Evolutionary conservation across 2,113 vertebrate species (phyloP).

Genomic region (Pelusios castaneus): DNA sequence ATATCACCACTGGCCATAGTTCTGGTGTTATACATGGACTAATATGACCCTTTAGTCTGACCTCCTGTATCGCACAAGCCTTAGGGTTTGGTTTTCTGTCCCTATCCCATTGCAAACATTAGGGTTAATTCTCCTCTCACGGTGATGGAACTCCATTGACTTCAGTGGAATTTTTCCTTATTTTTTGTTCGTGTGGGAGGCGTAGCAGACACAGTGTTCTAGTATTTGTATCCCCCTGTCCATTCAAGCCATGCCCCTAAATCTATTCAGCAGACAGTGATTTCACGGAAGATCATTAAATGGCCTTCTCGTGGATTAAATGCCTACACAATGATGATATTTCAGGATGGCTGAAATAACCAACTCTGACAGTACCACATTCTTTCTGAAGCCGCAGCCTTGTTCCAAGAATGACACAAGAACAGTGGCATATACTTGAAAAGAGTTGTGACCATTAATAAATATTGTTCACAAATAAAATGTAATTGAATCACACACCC

Average conservation of each 20-base stretch:
- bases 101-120: background rate
- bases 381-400: accelerated
- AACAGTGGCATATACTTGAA: background rate
- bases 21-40: background rate
- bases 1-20: background rate
- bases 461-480: background rate
- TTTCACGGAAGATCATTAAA: background rate
- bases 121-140: too few species aligned
- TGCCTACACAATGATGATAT: slow-evolving; percentile 39
- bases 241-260: background rate
- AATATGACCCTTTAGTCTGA: background rate
- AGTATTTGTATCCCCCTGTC: accelerated
- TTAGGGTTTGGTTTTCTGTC: background rate
- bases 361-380: accelerated
- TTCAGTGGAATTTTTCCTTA: background rate
- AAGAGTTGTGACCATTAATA: background rate
- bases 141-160: background rate
- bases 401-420: background rate
- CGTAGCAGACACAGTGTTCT: background rate
- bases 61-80: background rate
- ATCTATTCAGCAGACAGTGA: slow-evolving; percentile 65
- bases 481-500: background rate
- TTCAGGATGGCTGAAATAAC: background rate
- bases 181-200: accelerated
- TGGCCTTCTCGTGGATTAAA: background rate